A percentile compares a stretch with the other conserved stretches of the same genome.
Evolutionary conservation across 2,888 invertebrate genomes (phyloP).

Genomic region (Xylota segnis): DNA sequence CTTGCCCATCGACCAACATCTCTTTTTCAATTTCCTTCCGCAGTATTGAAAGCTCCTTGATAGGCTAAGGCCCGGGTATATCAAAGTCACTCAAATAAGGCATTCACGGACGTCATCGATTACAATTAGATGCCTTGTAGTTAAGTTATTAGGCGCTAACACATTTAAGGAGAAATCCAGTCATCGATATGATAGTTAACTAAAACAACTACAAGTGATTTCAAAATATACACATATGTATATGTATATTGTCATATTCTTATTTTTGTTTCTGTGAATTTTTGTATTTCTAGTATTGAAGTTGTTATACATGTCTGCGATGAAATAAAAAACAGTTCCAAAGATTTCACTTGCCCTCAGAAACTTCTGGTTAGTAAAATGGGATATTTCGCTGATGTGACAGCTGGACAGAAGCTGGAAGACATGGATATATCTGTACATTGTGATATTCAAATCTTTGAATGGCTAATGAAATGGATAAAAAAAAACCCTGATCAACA

Average conservation of each 20-base stretch:
- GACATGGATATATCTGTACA: slow-evolving; percentile 99
- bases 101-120: too few relatives aligned
- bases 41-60: too few relatives aligned
- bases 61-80: too few relatives aligned
- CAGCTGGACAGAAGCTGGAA: slow-evolving; percentile 91
- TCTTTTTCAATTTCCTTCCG: too few relatives aligned
- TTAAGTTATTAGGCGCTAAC: too few relatives aligned
- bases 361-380: slow-evolving; percentile 94
- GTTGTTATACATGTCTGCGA: slow-evolving; percentile 98
- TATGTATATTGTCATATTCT: neutral
- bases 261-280: slow-evolving; percentile 6
- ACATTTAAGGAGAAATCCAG: too few relatives aligned
- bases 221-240: too few relatives aligned
- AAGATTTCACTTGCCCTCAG: slow-evolving; percentile 95
- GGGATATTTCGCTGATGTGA: slow-evolving; percentile 97
- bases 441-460: slow-evolving; percentile 97
- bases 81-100: too few relatives aligned
- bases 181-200: neutral
- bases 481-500: slow-evolving; percentile 88
- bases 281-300: slow-evolving; percentile 87
- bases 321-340: slow-evolving; percentile 94
- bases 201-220: too few relatives aligned
- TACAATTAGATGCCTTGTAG: neutral
- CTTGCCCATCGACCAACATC: too few relatives aligned
- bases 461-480: slow-evolving; percentile 99